These are phyloP conservation scores for Anolis carolinensis DNA, from an alignment of 2,113 vertebrate genomes.

Conservation along the genomic window DNA sequence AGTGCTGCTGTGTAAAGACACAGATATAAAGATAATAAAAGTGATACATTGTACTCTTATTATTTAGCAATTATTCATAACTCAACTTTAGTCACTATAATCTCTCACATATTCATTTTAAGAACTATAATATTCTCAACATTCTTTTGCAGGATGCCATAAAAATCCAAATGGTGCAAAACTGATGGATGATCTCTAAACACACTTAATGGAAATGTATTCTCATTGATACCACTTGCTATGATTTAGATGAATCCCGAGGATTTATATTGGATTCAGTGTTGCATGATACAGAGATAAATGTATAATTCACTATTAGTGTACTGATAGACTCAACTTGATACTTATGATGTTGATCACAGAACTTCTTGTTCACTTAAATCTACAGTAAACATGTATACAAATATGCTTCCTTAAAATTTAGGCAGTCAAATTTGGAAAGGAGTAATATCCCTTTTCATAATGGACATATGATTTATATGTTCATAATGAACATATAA, in stretches of 20 bases:
- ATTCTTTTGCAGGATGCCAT: neutral
- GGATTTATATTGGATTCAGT: neutral
- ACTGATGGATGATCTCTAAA: neutral
- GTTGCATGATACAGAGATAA: neutral
- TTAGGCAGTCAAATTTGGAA: constrained; percentile 31
- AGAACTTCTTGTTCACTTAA: neutral
- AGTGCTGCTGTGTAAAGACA: neutral
- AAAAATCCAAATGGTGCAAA: neutral
- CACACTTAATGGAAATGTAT: neutral
- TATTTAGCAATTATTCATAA: neutral
- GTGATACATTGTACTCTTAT: neutral
- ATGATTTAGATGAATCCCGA: neutral
- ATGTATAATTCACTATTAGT: constrained; percentile 3
- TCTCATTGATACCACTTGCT: neutral
- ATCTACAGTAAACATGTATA: neutral
- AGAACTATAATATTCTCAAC: neutral
- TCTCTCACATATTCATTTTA: neutral
- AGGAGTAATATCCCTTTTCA: neutral
- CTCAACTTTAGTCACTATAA: too few relatives aligned
- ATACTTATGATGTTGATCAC: neutral
- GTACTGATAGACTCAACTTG: neutral
- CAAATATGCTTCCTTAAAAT: neutral
- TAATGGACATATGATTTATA: constrained; percentile 3
- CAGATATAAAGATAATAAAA: neutral
- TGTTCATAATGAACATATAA: constrained; percentile 28